Evolutionary conservation across 2,888 invertebrate species (phyloP).

Genomic region (Acanthopleura granulata): DNA sequence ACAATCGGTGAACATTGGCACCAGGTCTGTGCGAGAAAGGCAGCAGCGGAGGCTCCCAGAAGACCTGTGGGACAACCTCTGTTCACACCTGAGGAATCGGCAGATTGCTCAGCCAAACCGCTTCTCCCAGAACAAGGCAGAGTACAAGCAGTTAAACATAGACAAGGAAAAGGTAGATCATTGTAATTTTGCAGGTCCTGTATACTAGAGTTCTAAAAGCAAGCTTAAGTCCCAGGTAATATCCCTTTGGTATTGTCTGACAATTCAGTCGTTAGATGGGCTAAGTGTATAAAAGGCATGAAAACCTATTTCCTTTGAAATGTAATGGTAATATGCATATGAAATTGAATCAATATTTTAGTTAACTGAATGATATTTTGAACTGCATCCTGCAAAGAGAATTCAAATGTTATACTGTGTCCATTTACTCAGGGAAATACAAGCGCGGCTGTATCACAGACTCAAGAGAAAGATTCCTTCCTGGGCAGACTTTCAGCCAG

Average conservation of each 20-base stretch:
- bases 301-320: no score
- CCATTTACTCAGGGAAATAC: neutral
- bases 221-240: no score
- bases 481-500: neutral
- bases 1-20: constrained; percentile 50
- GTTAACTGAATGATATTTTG: no score
- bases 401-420: no score
- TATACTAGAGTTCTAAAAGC: no score
- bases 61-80: constrained; percentile 56
- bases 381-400: no score
- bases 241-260: no score
- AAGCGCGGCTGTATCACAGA: neutral
- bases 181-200: neutral
- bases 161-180: constrained; percentile 24
- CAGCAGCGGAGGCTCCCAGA: constrained; percentile 39
- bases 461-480: constrained; percentile 3
- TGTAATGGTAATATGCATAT: no score
- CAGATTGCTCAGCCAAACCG: constrained; percentile 42
- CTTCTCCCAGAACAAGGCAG: constrained; percentile 44
- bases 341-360: no score
- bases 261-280: no score
- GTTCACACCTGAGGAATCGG: constrained; percentile 45
- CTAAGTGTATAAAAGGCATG: no score
- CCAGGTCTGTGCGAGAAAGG: constrained; percentile 48
- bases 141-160: constrained; percentile 30